These are phyloP conservation scores for Myopa testacea DNA, from an alignment of 2,888 invertebrate genomes.

Conservation along the genomic window DNA sequence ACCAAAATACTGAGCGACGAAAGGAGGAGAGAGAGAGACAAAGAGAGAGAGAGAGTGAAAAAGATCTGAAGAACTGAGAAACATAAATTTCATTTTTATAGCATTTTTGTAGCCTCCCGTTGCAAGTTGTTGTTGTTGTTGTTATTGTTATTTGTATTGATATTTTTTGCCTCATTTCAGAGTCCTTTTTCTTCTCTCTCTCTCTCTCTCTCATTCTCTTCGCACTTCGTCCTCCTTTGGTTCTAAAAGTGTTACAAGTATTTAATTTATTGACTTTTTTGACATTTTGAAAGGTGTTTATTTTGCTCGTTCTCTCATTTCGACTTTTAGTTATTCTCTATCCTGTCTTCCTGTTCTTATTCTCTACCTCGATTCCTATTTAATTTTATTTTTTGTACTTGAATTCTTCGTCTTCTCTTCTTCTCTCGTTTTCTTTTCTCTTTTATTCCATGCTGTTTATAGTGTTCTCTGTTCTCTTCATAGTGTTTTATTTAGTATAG, in stretches of 20 bases:
- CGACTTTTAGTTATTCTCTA: neutral
- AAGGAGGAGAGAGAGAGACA: neutral
- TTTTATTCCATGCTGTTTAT: too few species aligned
- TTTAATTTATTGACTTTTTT: neutral
- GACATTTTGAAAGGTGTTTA: neutral
- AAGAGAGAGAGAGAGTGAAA: neutral
- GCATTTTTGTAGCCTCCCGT: neutral
- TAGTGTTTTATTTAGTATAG: neutral
- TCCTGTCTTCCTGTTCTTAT: neutral
- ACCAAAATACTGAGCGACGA: neutral
- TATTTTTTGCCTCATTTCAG: neutral
- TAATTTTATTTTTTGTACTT: too few species aligned
- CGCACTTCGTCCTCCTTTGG: neutral
- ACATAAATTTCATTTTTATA: slow-evolving; percentile 3
- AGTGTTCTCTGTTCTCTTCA: too few species aligned
- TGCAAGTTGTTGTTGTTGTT: neutral
- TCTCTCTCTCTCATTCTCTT: neutral
- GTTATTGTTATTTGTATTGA: neutral
- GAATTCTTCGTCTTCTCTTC: neutral
- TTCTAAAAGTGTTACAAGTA: neutral
- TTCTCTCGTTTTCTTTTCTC: too few species aligned
- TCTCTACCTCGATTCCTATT: neutral
- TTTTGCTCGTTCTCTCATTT: neutral
- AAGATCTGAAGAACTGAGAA: neutral
- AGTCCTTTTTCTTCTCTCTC: neutral